Base-by-base conservation (phyloP, 2,888 invertebrate genomes). In the Eupithecia subfuscata region DNA sequence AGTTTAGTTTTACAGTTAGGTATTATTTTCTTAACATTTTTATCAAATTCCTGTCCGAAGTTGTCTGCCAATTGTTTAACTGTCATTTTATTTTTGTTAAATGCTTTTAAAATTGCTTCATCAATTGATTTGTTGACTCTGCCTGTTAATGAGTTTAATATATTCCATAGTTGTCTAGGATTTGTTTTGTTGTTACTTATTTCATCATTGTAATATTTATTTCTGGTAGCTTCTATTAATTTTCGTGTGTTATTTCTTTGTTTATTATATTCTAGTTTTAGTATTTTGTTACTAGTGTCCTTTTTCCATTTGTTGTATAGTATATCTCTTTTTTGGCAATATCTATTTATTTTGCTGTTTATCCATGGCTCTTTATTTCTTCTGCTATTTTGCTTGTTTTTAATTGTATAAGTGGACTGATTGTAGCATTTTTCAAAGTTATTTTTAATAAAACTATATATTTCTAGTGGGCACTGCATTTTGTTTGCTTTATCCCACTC, bases 141-240 rank as follows among this genome's bases (percentile, higher is more conserved):
- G 16, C 78, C 78, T 60, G 74, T 37, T 45, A 78, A 18, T 40
- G 65, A 30, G 45, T 78, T 74, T 16, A 78, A 34, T 16, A 75
- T 74, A 18, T 72, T 18, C 74, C 75, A 78, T 25, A 60, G 22
- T 25, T 60, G 22, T 60, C 60, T 60, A 60, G 60, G 60, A 60
- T 60, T 60, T 60, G 22, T 25, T 60, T 60, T 60, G 60, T 60
- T 60, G 1, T 25, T 60, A 60, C 22, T 60, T 22, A 60, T 60
- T 60, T 60, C 60, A 60, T 60, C 40, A 60, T 48, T 48, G 48
- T 68, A 77, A 12, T 77, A 74, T 43, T 63, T 74, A 69, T 77
- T 74, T 60, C 71, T 67, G 7, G 71, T 45, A 34, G 18, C 22
- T 60, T 60, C 60, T 60, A 25, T 60, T 60, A 60, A 2, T 60